Conservation (phyloP, 2,797 vertebrate genomes). For the Scolopax bukidnonensis region DNA sequence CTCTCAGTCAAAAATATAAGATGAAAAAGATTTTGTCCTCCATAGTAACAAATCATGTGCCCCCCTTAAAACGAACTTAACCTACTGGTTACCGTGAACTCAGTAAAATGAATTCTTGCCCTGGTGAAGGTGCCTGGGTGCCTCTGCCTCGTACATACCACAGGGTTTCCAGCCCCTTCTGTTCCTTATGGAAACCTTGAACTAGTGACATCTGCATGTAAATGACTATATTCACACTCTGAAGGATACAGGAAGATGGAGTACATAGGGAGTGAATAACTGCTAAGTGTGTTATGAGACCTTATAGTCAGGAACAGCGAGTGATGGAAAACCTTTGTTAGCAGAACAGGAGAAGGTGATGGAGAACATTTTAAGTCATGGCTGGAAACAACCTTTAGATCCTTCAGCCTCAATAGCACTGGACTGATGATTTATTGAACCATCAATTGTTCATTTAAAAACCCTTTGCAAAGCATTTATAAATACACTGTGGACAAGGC, state of each 20-base stretch:
- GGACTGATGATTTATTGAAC: background rate
- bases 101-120: background rate
- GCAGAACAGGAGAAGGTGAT: background rate
- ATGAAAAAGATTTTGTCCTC: constrained; percentile 21
- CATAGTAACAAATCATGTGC: background rate
- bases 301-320: background rate
- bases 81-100: background rate
- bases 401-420: background rate
- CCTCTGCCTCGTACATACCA: background rate
- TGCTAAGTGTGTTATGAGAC: background rate
- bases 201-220: background rate
- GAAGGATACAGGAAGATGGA: background rate
- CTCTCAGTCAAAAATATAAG: background rate
- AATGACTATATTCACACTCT: background rate
- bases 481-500: background rate
- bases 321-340: background rate
- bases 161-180: background rate
- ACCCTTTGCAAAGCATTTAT: background rate
- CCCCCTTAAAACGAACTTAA: background rate
- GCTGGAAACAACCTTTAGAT: background rate
- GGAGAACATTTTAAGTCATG: background rate
- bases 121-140: background rate
- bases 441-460: background rate
- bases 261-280: background rate
- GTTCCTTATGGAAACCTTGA: background rate